Percentiles rank a stretch among this genome's conserved stretches.
Conservation (phyloP, 2,888 invertebrate genomes). For the Epistrophe eligans region DNA sequence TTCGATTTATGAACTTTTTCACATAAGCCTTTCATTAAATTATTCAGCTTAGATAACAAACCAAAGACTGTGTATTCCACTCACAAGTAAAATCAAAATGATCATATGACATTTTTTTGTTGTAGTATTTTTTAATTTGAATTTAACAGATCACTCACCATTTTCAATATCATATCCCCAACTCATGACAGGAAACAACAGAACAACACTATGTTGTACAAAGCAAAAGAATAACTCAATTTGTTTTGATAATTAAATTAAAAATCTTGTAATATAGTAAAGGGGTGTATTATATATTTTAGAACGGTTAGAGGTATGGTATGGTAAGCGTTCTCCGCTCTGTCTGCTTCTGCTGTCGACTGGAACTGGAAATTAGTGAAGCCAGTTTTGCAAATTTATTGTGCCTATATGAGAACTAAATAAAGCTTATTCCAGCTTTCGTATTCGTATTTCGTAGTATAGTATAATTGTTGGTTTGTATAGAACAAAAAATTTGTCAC, state of each 20-base stretch:
- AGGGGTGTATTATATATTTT: constrained; percentile 24
- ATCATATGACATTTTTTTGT: constrained; percentile 63
- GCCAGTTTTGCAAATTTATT: constrained; percentile 65
- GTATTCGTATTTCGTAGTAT: constrained; percentile 8
- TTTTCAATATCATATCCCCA: constrained; percentile 69
- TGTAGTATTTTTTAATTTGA: constrained; percentile 15
- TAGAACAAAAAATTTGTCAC: constrained; percentile 35
- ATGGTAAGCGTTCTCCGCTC: constrained; percentile 39
- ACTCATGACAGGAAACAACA: constrained; percentile 58
- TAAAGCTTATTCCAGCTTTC: constrained; percentile 63
- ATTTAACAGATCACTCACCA: constrained; percentile 63
- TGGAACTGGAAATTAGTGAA: constrained; percentile 67
- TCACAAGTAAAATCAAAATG: constrained; percentile 46
- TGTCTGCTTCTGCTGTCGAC: constrained; percentile 46
- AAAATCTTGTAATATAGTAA: constrained; percentile 29
- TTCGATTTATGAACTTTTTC: constrained; percentile 42
- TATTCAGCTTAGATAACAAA: constrained; percentile 46
- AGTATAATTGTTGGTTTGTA: constrained; percentile 34
- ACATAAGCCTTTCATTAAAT: constrained; percentile 37
- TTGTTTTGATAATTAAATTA: constrained; percentile 59
- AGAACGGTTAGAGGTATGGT: neutral
- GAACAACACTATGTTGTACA: constrained; percentile 14
- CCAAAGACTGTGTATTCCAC: constrained; percentile 7
- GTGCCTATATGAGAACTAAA: constrained; percentile 24
- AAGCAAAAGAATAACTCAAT: constrained; percentile 12